These are phyloP conservation scores for Datnioides undecimradiatus DNA, from an alignment of 2,113 vertebrate genomes.

Conservation along the genomic window DNA sequence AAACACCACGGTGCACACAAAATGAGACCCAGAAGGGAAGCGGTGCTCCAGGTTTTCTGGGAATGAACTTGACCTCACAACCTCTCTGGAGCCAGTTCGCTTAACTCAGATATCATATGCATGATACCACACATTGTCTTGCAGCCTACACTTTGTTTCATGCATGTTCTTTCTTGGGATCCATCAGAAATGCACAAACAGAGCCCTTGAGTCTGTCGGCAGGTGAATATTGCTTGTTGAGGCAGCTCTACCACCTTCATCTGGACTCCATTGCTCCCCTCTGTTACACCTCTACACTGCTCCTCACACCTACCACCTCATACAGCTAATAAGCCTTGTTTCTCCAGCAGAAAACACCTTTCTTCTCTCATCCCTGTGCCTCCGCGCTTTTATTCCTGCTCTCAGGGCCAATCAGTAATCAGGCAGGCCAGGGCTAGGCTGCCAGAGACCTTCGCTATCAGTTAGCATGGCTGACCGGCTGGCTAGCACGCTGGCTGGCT, in stretches of 20 bases:
- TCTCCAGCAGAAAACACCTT: conserved; percentile 20
- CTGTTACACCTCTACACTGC: background rate
- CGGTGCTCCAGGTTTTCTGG: background rate
- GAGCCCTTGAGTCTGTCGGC: background rate
- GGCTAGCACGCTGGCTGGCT: conserved; percentile 1
- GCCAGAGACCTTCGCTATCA: conserved; percentile 52
- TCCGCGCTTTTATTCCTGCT: conserved; percentile 31
- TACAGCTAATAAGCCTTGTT: background rate
- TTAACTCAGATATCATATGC: background rate
- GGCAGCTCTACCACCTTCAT: background rate
- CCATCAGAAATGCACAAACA: background rate
- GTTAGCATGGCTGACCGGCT: conserved; percentile 31
- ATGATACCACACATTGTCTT: background rate
- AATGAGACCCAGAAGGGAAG: too few species aligned
- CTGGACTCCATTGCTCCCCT: background rate
- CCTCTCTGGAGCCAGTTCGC: background rate
- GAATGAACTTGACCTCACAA: too few species aligned
- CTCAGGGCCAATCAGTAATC: conserved; percentile 58
- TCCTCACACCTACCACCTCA: background rate
- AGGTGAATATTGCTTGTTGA: background rate
- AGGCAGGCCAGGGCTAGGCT: conserved; percentile 13
- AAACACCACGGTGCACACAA: background rate
- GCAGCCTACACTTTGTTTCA: background rate
- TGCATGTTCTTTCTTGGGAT: background rate
- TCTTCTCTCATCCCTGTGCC: background rate